Evolutionary conservation across 2,797 vertebrate species (phyloP), one percentile per base, ranked within the genome.

Genomic region (Dendrocincla tyrannina): DNA sequence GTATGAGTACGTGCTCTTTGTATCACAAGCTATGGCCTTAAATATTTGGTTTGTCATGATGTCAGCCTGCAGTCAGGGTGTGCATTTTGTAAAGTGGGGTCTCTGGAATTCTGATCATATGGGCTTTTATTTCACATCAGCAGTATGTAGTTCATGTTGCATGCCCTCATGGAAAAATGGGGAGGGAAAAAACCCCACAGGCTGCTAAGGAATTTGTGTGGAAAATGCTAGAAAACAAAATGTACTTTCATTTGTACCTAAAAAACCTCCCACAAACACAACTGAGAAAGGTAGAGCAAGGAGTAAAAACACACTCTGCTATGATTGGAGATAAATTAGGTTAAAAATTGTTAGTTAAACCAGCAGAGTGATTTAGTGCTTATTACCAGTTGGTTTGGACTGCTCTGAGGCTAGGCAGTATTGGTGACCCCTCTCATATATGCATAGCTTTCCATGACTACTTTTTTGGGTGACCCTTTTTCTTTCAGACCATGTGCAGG

Each of bases 101-200:
- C 17, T 70, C 44, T 85, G 41, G 20, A 23, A 68, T 88, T 79
- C 32, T 64, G 68, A 73, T 89, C 17, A 64, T 52, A 44, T 63
- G 28, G 56, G 20, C 5, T 80, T 88, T 75, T 60, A 53, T 85
- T 83, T 88, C 30, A 39, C 24, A 2, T 39, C 49, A 46, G 32
- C 30, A 46, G 7, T 25, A 17, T 17, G 17, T 7, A 70, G 39
- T 42, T 94, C 14, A 14, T 30, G n/a, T 28, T 39, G n/a, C 14
- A 24, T 23, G 18, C 8, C 32, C 66, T 80, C 0, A 0, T 37
- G 22, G 75, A 60, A 85, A 73, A 59, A 42, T 2, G 1, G 3
- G 32, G 1, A 13, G 0, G 0, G 4, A 3, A 28, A 2, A 11
- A 35, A 14, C 1, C 13, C 49, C 46, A 60, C 30, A 37, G 39